These are phyloP conservation scores for Strix uralensis DNA, from an alignment of 2,113 vertebrate genomes.

Conservation along the genomic window DNA sequence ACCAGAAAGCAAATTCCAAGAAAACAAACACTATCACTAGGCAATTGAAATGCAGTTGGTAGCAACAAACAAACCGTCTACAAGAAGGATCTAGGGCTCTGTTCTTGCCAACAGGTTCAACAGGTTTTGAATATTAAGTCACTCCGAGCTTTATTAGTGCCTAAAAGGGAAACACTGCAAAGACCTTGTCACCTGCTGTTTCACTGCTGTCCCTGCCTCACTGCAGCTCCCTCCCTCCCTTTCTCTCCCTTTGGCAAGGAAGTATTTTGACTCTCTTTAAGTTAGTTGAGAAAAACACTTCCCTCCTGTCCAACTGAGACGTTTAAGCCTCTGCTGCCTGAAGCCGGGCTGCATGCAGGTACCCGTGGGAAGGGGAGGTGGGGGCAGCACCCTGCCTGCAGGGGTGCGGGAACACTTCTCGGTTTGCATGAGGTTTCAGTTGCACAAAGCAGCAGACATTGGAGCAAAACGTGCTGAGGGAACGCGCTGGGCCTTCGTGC, in stretches of 20 bases:
- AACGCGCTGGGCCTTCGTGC: fast-evolving
- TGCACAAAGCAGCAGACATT: fast-evolving
- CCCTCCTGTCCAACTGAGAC: not conserved
- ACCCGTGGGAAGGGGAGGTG: not conserved
- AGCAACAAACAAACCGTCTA: conserved; percentile 49
- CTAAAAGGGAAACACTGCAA: not conserved
- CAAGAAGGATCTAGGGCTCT: not conserved
- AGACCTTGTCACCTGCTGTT: not conserved
- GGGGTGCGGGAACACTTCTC: not conserved
- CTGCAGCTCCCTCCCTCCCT: fast-evolving
- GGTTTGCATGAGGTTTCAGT: not conserved
- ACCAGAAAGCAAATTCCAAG: conserved; percentile 43
- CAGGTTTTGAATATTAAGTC: conserved; percentile 46
- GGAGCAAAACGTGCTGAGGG: not conserved
- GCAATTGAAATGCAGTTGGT: conserved; percentile 54
- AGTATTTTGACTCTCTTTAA: not conserved
- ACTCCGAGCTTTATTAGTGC: not conserved
- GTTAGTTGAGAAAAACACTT: not conserved
- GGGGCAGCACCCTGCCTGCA: too few relatives aligned
- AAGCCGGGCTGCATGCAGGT: not conserved
- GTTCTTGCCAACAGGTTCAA: conserved; percentile 51
- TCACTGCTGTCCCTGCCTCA: not conserved
- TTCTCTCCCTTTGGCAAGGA: not conserved
- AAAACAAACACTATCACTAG: conserved; percentile 67
- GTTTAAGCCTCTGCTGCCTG: not conserved